phyloP scores from a whole-genome alignment of 2,797 vertebrate genomes.

The Onychomys leucogaster region DNA sequence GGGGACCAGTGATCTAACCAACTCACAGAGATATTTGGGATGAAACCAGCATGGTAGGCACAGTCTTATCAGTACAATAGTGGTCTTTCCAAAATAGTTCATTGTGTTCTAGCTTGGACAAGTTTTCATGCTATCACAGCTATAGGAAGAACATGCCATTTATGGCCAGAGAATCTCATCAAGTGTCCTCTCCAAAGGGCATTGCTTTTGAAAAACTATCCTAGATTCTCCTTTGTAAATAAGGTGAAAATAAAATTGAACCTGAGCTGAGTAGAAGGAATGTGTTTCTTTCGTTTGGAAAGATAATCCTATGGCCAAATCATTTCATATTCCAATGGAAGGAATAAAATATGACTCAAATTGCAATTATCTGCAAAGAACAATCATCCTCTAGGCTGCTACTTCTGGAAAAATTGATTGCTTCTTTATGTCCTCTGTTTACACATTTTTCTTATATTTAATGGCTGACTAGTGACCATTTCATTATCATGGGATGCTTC shows the following conservation, averaged over 20 bases:
- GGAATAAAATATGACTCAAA: constrained; percentile 53
- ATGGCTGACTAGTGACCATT: constrained; percentile 73
- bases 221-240: constrained; percentile 35
- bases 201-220: background rate
- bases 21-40: background rate
- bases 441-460: constrained; percentile 70
- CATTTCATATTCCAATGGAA: constrained; percentile 51
- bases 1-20: background rate
- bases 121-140: background rate
- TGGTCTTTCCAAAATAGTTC: background rate
- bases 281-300: background rate
- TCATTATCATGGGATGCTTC: constrained; percentile 62
- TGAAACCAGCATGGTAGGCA: background rate
- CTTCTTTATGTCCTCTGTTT: constrained; percentile 68
- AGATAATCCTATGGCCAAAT: constrained; percentile 42
- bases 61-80: background rate
- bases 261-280: constrained; percentile 26
- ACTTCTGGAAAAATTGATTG: constrained; percentile 58
- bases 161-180: background rate
- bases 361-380: constrained; percentile 75
- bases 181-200: background rate
- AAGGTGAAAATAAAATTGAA: constrained; percentile 64
- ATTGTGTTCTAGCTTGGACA: background rate
- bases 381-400: constrained; percentile 35
- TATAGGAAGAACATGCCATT: background rate